These are phyloP conservation scores for Leptocoma aspasia DNA, from an alignment of 2,113 vertebrate genomes.

Conservation along the genomic window DNA sequence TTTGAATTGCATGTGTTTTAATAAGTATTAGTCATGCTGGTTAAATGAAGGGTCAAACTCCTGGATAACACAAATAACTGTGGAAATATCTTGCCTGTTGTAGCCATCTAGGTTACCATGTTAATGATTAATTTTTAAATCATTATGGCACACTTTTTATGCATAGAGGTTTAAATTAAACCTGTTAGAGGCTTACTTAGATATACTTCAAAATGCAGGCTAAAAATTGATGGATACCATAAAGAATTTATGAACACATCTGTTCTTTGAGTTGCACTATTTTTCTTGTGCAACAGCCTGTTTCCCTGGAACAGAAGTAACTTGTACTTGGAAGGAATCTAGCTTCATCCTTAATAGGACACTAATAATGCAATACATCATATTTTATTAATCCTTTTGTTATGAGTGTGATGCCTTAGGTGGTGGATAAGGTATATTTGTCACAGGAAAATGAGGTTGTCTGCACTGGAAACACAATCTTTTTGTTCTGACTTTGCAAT, in stretches of 20 bases:
- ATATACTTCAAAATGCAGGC: background rate
- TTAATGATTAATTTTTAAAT: background rate
- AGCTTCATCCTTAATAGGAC: background rate
- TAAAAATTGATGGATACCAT: background rate
- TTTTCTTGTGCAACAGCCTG: background rate
- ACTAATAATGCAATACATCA: constrained; percentile 29
- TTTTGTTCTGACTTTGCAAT: constrained; percentile 58
- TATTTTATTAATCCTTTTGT: constrained; percentile 58
- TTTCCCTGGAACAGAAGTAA: background rate
- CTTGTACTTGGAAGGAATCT: background rate
- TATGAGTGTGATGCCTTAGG: constrained; percentile 50
- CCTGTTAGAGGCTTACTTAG: background rate
- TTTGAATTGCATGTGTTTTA: background rate
- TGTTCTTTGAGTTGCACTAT: background rate
- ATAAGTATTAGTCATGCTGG: background rate
- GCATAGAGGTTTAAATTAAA: background rate
- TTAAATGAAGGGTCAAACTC: background rate
- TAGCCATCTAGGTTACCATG: background rate
- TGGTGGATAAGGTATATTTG: constrained; percentile 43
- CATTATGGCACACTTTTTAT: background rate
- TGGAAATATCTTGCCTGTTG: background rate
- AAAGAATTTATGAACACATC: background rate
- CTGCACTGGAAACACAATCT: constrained; percentile 20
- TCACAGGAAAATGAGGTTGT: constrained; percentile 61
- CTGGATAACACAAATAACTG: background rate